Percentiles rank a stretch among this genome's conserved stretches.
Conservation (phyloP, 1,140 invertebrate species). For the Odontomachus brunneus region DNA sequence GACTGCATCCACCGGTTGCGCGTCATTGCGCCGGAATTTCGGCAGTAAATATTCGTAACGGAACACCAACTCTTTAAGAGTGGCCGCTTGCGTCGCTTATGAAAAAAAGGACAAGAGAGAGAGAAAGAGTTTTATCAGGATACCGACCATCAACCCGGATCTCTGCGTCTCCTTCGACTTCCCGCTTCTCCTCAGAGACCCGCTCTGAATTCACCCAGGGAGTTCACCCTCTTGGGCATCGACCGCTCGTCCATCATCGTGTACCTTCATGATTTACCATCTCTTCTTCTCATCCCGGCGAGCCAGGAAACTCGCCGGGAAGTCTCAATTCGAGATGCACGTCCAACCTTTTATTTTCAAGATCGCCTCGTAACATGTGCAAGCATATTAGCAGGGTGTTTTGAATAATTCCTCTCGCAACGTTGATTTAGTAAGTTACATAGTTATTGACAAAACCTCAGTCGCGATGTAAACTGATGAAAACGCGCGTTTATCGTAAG, state of each 20-base stretch:
- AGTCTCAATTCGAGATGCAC: slow-evolving; percentile 12
- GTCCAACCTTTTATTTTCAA: neutral
- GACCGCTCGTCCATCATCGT: neutral
- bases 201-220: slow-evolving; percentile 1
- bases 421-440: too few relatives aligned
- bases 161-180: slow-evolving; percentile 38
- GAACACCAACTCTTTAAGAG: slow-evolving; percentile 64
- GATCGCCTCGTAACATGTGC: neutral
- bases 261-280: slow-evolving; percentile 18
- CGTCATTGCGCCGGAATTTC: slow-evolving; percentile 59
- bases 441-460: neutral
- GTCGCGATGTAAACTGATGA: neutral
- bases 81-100: neutral
- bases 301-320: neutral
- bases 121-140: slow-evolving; percentile 59
- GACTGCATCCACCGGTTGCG: slow-evolving; percentile 14
- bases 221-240: slow-evolving; percentile 4
- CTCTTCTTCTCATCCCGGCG: neutral
- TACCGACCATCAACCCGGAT: slow-evolving; percentile 43
- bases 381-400: neutral
- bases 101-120: neutral
- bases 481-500: neutral
- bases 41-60: slow-evolving; percentile 67
- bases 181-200: slow-evolving; percentile 32
- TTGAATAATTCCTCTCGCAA: neutral